Evolutionary conservation across 2,888 invertebrate species (phyloP).

Genomic region (Phengaris alcon): DNA sequence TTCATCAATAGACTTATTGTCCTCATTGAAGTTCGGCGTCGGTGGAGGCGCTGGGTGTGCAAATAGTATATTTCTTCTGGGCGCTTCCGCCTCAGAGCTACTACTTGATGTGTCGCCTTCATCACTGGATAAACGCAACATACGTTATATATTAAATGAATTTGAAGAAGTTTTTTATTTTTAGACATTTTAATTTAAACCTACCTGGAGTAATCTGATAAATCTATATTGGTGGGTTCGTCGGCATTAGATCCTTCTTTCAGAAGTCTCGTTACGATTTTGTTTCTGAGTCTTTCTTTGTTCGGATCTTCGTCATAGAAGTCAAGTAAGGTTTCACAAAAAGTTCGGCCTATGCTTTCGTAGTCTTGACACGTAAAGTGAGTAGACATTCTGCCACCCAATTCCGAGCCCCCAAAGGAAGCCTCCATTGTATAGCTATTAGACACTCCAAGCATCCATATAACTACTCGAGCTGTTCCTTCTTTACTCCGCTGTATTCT

Average conservation of each 20-base stretch:
- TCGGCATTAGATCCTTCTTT: constrained; percentile 93
- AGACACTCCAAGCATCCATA: constrained; percentile 96
- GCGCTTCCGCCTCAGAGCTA: constrained; percentile 81
- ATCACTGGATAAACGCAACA: constrained; percentile 75
- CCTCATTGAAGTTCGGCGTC: constrained; percentile 81
- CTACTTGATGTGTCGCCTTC: constrained; percentile 88
- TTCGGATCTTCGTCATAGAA: constrained; percentile 92
- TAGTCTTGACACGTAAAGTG: constrained; percentile 88
- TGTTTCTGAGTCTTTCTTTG: constrained; percentile 88
- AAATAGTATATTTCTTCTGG: constrained; percentile 74
- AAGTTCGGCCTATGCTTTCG: constrained; percentile 88
- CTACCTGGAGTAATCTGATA: constrained; percentile 93
- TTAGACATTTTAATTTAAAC: neutral
- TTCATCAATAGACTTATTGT: constrained; percentile 54
- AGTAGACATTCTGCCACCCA: constrained; percentile 89
- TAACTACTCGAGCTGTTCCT: constrained; percentile 95
- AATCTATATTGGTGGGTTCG: constrained; percentile 90
- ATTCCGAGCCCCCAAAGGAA: constrained; percentile 93
- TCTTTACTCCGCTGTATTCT: constrained; percentile 95
- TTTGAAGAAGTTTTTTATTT: neutral
- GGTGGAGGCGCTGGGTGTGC: constrained; percentile 82
- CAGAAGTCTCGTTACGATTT: constrained; percentile 88
- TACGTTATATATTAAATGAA: constrained; percentile 28
- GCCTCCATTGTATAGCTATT: constrained; percentile 98
- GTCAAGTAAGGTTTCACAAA: constrained; percentile 95